Evolutionary conservation across 92 coral and sea anemone species (phyloP), one percentile per base, ranked within the genome.

Genomic region (Porites lobata): DNA sequence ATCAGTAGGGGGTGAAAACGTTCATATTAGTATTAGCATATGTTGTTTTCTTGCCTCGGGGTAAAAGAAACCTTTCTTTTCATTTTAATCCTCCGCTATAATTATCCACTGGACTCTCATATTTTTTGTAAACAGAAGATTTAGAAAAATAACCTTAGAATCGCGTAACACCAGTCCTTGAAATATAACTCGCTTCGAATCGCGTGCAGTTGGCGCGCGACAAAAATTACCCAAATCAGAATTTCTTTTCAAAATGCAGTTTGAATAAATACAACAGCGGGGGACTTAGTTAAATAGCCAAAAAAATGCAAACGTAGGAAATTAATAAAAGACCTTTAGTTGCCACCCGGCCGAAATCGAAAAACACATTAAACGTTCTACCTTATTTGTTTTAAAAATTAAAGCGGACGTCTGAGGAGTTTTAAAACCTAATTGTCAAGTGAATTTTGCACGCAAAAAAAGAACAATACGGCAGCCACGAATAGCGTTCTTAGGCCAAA

Each of bases 401-500:
- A 56, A 47, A 43, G 22, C 69, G 13, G 51, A n/a, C 21, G 18
- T 73, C 57, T 59, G 11, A 6, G 13, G 10, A 21, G 53, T 7
- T 56, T 56, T 85, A 53, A 61, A 86, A 38, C 81, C 78, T 83
- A 63, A 86, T 75, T 65, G 90, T 85, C 81, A 66, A 29, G 51
- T 76, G 71, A 85, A 69, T 58, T 72, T 56, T 29, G 72, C 77
- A 80, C 66, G 57, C 68, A 75, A 61, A 32, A 85, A 80, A 77
- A 65, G 77, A 85, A 84, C 80, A 61, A 84, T 73, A 52, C 63
- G 32, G 75, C 53, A 15, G 69, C 79, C 75, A 73, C 63, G 87
- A 85, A 77, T 61, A 69, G 47, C 69, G 84, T 66, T 65, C 89
- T 85, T 68, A 53, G 54, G 74, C 87, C 88, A 87, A 87, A 91